Base-by-base conservation (phyloP, 2,888 invertebrate genomes). In the Lapara coniferarum region DNA sequence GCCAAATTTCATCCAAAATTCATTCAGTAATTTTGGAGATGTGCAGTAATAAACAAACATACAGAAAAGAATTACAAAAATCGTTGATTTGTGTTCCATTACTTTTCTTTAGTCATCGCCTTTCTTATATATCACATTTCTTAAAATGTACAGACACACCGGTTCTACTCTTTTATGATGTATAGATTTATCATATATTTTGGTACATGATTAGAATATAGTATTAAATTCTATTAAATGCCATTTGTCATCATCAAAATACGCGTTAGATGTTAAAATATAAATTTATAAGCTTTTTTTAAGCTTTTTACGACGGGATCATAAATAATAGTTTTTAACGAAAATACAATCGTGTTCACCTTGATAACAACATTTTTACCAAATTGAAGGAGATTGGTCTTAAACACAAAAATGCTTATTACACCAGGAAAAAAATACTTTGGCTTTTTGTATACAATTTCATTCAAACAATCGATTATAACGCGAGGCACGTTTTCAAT, bases 401-500 rank as follows among this genome's bases (percentile, higher is more conserved):
- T 58, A 14, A 37, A 37, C 30, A 30, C n/a, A 16, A 53, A 57
- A 37, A 37, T 14, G 10, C n/a, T n/a, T n/a, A 4, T 16, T 44
- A 59, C 44, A 46, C 12, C 14, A 46, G 14, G 44, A 59, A 44
- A 2, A n/a, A 7, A 51, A 30, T 16, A 69, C 57, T 56, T 59
- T 37, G n/a, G 16, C 67, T 66, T 67, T 68, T 63, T 70, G 70
- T 67, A 51, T 49, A 30, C 13, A 49, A 49, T 19, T 19, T 49
- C 19, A 19, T 63, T 59, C 46, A 63, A 49, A 37, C 49, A 8
- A 46, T 16, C 44, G 59, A 69, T 67, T 66, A n/a, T 70, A 63
- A 75, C 72, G 77, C 80, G 2, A 71, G 66, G 68, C 82, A 80
- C 79, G 83, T 75, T 71, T 76, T 57, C 66, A 74, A 67, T 73